phyloP scores from a whole-genome alignment of 2,888 invertebrate species.

The Dastarcus helophoroides region DNA sequence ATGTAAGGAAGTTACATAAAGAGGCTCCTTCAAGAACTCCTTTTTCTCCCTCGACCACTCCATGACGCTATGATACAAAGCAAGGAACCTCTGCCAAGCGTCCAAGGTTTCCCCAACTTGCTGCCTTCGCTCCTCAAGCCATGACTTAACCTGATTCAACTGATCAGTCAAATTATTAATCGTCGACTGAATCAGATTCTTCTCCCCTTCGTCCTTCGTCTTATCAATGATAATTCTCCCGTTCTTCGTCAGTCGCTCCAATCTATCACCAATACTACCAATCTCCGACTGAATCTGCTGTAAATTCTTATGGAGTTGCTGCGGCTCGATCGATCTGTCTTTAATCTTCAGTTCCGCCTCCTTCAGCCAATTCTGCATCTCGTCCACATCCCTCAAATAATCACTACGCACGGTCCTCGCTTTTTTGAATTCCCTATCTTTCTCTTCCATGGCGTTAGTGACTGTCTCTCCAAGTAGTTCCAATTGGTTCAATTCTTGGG shows the following conservation, averaged over 20 bases:
- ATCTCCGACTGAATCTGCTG: slow-evolving; percentile 68
- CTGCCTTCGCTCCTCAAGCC: slow-evolving; percentile 73
- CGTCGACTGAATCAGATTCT: slow-evolving; percentile 61
- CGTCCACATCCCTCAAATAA: slow-evolving; percentile 67
- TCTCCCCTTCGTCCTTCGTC: slow-evolving; percentile 66
- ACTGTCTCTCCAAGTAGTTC: slow-evolving; percentile 73
- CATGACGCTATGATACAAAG: slow-evolving; percentile 69
- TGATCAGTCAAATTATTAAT: slow-evolving; percentile 67
- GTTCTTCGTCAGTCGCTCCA: slow-evolving; percentile 67
- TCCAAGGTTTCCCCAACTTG: slow-evolving; percentile 79
- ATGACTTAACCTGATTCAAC: slow-evolving; percentile 61
- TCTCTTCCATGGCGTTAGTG: slow-evolving; percentile 73
- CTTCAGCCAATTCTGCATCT: slow-evolving; percentile 72
- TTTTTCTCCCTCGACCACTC: slow-evolving; percentile 76
- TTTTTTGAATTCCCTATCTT: slow-evolving; percentile 76
- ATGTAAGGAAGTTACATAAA: slow-evolving; percentile 64
- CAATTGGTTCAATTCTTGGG: slow-evolving; percentile 68
- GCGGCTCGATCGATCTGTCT: slow-evolving; percentile 68
- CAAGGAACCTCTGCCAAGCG: slow-evolving; percentile 77
- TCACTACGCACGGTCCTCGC: slow-evolving; percentile 73
- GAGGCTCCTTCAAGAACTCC: slow-evolving; percentile 64
- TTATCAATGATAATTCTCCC: slow-evolving; percentile 70
- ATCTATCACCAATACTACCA: slow-evolving; percentile 57
- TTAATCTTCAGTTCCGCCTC: slow-evolving; percentile 73
- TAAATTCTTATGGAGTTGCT: slow-evolving; percentile 63